These are phyloP conservation scores for Scaptomyza caliginosa DNA, from an alignment of 2,888 invertebrate genomes.

Conservation along the genomic window DNA sequence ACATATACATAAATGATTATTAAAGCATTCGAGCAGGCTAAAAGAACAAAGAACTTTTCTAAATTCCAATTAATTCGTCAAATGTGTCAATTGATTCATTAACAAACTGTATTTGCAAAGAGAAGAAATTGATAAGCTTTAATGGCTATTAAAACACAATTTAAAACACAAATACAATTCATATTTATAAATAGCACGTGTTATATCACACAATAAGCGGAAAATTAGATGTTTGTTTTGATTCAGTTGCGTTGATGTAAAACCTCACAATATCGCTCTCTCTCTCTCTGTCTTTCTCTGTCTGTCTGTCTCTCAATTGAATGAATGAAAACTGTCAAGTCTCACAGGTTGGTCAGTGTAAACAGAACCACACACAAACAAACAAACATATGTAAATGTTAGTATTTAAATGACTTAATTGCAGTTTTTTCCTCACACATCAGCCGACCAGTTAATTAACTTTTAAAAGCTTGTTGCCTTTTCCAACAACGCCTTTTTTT, in stretches of 20 bases:
- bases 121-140: too few species aligned
- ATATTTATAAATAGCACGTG: background rate
- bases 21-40: background rate
- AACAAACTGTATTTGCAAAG: too few species aligned
- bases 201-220: background rate
- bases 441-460: slow-evolving; percentile 13
- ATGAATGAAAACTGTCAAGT: slow-evolving; percentile 25
- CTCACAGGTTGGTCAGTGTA: background rate
- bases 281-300: background rate
- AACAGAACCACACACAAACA: background rate
- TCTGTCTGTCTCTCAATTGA: background rate
- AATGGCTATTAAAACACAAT: background rate
- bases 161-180: background rate
- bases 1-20: background rate
- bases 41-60: background rate
- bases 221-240: background rate
- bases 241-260: background rate
- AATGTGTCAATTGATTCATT: too few species aligned
- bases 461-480: background rate
- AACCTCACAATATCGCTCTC: too few species aligned
- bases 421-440: background rate
- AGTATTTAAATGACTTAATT: slow-evolving; percentile 25
- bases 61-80: too few species aligned
- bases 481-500: background rate
- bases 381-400: background rate